Evolutionary conservation across 2,113 vertebrate species (phyloP).

Genomic region (Hystrix cristata): DNA sequence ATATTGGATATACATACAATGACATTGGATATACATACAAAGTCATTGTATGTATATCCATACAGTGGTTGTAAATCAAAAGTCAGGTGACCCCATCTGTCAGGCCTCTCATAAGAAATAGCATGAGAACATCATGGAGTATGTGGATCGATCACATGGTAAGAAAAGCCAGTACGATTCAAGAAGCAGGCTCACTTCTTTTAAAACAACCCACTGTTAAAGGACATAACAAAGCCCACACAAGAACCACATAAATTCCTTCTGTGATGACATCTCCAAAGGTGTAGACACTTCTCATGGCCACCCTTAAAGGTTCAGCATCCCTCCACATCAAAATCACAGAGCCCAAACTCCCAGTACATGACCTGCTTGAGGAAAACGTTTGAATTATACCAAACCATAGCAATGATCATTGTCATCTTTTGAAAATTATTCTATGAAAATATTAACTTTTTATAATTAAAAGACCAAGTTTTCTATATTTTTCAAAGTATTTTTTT

Average conservation of each 20-base stretch:
- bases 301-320: not conserved
- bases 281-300: not conserved
- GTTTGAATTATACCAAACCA: not conserved
- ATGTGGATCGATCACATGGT: not conserved
- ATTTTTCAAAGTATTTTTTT: not conserved
- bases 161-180: not conserved
- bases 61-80: not conserved
- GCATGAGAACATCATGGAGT: fast-evolving
- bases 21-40: too few species aligned
- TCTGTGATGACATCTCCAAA: not conserved
- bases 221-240: not conserved
- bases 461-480: not conserved
- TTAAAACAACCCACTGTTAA: not conserved
- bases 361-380: too few species aligned
- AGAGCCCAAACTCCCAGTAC: not conserved
- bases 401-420: not conserved
- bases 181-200: not conserved
- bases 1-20: not conserved
- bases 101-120: fast-evolving
- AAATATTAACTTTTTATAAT: not conserved
- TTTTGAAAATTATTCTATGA: not conserved
- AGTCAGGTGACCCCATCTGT: too few species aligned
- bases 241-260: not conserved
- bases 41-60: not conserved
- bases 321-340: not conserved